Percentiles rank a stretch among this genome's conserved stretches.
Evolutionary conservation across 2,113 vertebrate species (phyloP).

Genomic region (Plectropomus leopardus): DNA sequence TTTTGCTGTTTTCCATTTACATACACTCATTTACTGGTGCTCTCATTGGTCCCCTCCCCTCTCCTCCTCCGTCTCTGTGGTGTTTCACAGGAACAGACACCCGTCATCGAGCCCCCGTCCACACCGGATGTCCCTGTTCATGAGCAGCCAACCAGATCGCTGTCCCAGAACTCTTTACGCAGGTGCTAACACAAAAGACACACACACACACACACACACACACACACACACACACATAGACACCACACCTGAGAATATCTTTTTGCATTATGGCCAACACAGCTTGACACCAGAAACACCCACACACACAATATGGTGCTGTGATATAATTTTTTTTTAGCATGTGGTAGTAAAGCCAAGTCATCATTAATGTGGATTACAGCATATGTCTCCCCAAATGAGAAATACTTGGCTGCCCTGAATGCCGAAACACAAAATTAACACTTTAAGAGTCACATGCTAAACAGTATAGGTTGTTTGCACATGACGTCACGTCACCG

Average conservation of each 20-base stretch:
- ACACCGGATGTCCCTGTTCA: slow-evolving; percentile 64
- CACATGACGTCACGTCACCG: too few relatives aligned
- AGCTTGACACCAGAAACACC: slow-evolving; percentile 58
- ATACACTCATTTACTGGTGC: not conserved
- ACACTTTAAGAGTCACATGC: not conserved
- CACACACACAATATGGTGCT: slow-evolving; percentile 64
- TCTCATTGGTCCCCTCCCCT: not conserved
- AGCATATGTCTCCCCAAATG: slow-evolving; percentile 22
- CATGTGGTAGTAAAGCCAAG: slow-evolving; percentile 25
- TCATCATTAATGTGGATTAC: slow-evolving; percentile 41
- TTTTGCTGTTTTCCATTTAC: not conserved
- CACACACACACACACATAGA: not conserved
- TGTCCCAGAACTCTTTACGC: slow-evolving; percentile 74
- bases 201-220: not conserved
- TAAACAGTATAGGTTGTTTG: too few relatives aligned
- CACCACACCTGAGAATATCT: slow-evolving; percentile 32
- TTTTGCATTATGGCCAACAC: slow-evolving; percentile 60
- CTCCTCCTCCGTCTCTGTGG: not conserved
- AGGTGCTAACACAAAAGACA: slow-evolving; percentile 72
- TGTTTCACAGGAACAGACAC: slow-evolving; percentile 72
- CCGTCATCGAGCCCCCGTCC: slow-evolving; percentile 66
- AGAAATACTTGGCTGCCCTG: not conserved
- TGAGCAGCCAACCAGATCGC: slow-evolving; percentile 61
- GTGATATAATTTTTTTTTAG: slow-evolving; percentile 30
- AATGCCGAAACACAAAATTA: not conserved